A percentile compares a stretch with the other conserved stretches of the same genome.
Evolutionary conservation across 2,797 vertebrate species (phyloP).

Genomic region (Leuciscus waleckii): DNA sequence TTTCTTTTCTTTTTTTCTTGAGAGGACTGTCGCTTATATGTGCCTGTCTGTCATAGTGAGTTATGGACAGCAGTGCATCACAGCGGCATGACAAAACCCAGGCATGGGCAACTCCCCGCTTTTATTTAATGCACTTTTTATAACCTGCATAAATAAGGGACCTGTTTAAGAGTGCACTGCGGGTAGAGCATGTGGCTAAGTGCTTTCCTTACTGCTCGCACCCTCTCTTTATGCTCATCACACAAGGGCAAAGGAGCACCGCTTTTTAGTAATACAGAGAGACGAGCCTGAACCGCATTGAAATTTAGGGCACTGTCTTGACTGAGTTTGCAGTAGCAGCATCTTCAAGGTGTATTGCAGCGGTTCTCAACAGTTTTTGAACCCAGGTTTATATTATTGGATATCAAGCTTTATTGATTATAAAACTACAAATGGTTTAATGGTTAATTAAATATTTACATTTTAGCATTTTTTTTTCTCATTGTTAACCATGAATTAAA

Average conservation of each 20-base stretch:
- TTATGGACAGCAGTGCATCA: constrained; percentile 45
- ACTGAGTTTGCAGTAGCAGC: neutral
- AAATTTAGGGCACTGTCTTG: neutral
- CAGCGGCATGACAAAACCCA: constrained; percentile 67
- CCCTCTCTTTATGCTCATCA: constrained; percentile 11
- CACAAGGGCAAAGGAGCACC: constrained; percentile 38
- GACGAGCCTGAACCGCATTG: neutral
- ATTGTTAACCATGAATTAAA: neutral
- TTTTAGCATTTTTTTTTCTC: neutral
- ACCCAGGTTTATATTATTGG: neutral
- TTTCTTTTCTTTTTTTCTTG: neutral
- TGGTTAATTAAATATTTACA: neutral
- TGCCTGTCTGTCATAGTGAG: constrained; percentile 28
- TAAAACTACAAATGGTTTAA: neutral
- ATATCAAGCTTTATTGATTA: neutral
- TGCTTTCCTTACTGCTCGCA: constrained; percentile 14
- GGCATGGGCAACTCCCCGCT: constrained; percentile 65
- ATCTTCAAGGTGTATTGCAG: neutral
- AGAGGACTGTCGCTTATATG: neutral
- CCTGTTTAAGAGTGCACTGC: constrained; percentile 61
- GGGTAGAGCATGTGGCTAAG: constrained; percentile 31
- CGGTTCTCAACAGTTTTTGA: neutral
- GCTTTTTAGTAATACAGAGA: constrained; percentile 21
- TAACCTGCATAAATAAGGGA: constrained; percentile 74
- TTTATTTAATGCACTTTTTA: constrained; percentile 72